Evolutionary conservation across 1,140 invertebrate species (phyloP).

Genomic region (Temnothorax longispinosus): DNA sequence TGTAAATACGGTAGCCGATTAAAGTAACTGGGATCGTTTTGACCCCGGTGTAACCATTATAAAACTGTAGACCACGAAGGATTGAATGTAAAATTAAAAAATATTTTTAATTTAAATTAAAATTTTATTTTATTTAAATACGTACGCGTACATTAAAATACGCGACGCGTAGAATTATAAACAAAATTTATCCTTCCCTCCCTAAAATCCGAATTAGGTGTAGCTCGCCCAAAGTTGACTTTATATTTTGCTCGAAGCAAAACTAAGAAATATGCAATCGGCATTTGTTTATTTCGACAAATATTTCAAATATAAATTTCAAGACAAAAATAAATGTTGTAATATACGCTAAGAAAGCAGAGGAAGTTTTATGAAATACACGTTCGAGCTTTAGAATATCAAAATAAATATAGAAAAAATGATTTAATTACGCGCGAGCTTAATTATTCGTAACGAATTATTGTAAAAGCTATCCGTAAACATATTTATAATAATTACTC

Average conservation of each 20-base stretch:
- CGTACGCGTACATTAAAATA: background rate
- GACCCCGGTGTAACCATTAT: too few species aligned
- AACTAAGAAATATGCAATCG: background rate
- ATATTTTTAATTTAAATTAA: background rate
- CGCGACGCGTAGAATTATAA: background rate
- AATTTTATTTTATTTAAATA: background rate
- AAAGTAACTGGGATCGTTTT: too few species aligned
- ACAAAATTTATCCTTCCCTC: background rate
- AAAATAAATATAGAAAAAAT: background rate
- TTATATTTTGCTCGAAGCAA: background rate
- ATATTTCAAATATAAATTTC: background rate
- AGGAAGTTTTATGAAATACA: too few species aligned
- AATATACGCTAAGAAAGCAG: too few species aligned
- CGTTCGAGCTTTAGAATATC: background rate
- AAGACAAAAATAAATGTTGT: background rate
- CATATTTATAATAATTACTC: slow-evolving; percentile 34
- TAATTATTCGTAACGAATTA: background rate
- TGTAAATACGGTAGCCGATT: too few species aligned
- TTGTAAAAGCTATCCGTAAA: background rate
- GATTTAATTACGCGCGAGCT: background rate
- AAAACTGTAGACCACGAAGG: too few species aligned
- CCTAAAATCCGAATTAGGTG: background rate
- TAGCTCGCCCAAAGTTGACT: background rate
- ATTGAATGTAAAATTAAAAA: too few species aligned
- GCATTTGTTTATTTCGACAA: background rate